A percentile compares a stretch with the other conserved stretches of the same genome.
Evolutionary conservation across 2,888 invertebrate genomes (phyloP).

Genomic region (Epistrophella euchroma): DNA sequence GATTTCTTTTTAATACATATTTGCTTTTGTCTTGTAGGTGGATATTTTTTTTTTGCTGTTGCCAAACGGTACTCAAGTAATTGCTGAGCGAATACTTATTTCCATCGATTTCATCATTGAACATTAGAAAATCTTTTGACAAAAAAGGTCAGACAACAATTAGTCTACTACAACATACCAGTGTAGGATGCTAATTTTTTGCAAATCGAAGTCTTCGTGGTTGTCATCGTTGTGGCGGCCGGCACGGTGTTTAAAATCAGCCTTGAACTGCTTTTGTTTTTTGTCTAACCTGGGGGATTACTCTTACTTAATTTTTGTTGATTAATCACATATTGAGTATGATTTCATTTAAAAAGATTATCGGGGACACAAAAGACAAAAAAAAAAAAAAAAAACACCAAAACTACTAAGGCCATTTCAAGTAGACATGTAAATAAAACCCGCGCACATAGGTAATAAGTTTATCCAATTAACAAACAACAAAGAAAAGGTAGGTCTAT

Average conservation of each 20-base stretch:
- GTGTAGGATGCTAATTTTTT: conserved; percentile 69
- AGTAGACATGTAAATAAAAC: not conserved
- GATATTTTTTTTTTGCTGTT: conserved; percentile 31
- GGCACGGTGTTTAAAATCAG: conserved; percentile 1
- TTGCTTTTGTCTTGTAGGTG: conserved; percentile 51
- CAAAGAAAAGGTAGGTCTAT: conserved; percentile 10
- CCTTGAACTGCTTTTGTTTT: conserved; percentile 60
- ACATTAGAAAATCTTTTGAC: conserved; percentile 27
- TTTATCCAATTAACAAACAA: conserved; percentile 58
- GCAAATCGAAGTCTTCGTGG: conserved; percentile 40
- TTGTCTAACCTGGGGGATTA: conserved; percentile 13
- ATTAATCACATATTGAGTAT: conserved; percentile 36
- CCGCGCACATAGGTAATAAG: not conserved
- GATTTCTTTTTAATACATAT: conserved; percentile 44
- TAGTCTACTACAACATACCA: not conserved
- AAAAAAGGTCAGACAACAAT: conserved; percentile 59
- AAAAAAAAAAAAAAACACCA: not conserved
- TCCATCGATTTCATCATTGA: conserved; percentile 58
- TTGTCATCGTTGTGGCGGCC: conserved; percentile 7
- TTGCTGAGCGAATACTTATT: conserved; percentile 45
- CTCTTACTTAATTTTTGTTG: conserved; percentile 14
- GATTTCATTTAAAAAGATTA: conserved; percentile 8
- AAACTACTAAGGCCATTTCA: conserved; percentile 7
- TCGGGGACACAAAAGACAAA: not conserved
- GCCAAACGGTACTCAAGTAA: conserved; percentile 59